These are phyloP conservation scores for Phaonia tiefii DNA, from an alignment of 2,888 invertebrate genomes.

Conservation along the genomic window DNA sequence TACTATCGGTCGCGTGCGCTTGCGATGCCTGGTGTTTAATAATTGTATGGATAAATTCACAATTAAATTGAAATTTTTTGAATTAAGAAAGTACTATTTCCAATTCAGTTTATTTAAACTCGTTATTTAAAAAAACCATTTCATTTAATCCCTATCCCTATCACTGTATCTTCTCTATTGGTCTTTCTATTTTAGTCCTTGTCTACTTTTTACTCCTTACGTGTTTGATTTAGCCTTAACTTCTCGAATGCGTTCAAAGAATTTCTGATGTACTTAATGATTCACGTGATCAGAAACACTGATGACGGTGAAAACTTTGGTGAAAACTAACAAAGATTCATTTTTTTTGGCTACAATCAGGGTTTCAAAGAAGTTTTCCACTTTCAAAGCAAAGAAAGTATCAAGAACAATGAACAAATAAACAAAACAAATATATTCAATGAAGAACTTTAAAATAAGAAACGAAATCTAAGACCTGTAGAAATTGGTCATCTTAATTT, in stretches of 20 bases:
- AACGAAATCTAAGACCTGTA: constrained; percentile 12
- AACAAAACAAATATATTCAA: constrained; percentile 28
- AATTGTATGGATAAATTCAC: no score
- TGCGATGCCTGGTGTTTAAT: no score
- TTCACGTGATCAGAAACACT: constrained; percentile 69
- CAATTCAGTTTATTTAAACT: no score
- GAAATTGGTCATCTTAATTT: neutral
- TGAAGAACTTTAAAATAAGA: constrained; percentile 29
- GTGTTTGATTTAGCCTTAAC: constrained; percentile 45
- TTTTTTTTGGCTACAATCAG: neutral
- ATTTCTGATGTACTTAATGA: constrained; percentile 69
- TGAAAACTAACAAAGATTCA: constrained; percentile 41
- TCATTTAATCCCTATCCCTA: neutral
- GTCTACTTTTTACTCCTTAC: constrained; percentile 18
- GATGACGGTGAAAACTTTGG: constrained; percentile 30
- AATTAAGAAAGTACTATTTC: no score
- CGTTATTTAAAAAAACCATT: no score
- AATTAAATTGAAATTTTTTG: no score
- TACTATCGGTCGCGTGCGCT: no score
- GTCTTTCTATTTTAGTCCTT: neutral
- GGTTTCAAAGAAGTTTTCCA: constrained; percentile 11
- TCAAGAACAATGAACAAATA: constrained; percentile 16
- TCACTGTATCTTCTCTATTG: neutral
- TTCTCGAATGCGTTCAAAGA: constrained; percentile 64
- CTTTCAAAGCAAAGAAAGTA: neutral